Evolutionary conservation across 2,888 invertebrate species (phyloP).

Genomic region (Chloroclystis v-ata): DNA sequence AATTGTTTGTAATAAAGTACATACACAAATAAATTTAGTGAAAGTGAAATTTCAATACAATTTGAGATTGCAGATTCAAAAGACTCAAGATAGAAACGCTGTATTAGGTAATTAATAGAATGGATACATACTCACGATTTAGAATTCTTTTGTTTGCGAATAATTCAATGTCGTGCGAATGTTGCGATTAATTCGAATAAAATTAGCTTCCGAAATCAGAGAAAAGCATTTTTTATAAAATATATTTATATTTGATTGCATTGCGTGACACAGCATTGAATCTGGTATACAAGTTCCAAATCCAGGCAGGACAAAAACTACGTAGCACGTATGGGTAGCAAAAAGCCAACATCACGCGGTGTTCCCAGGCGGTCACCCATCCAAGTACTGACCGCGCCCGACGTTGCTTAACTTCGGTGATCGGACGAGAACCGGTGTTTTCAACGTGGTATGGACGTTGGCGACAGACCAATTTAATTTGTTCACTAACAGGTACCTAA

Average conservation of each 20-base stretch:
- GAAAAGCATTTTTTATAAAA: not conserved
- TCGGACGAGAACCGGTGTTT: conserved; percentile 68
- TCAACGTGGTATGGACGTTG: conserved; percentile 58
- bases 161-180: conserved; percentile 33
- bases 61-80: conserved; percentile 47
- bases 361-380: conserved; percentile 71
- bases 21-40: conserved; percentile 56
- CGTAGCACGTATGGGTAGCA: too few species aligned
- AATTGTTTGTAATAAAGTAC: conserved; percentile 44
- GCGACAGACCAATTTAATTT: too few species aligned
- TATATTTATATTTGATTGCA: not conserved
- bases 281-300: too few species aligned
- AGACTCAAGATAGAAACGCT: conserved; percentile 46
- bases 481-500: too few species aligned
- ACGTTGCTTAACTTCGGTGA: conserved; percentile 75
- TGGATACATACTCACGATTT: conserved; percentile 59
- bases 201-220: conserved; percentile 24
- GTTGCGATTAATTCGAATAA: conserved; percentile 36
- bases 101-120: conserved; percentile 52
- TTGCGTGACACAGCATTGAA: too few species aligned
- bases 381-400: conserved; percentile 74
- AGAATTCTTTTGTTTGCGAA: conserved; percentile 37
- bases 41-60: conserved; percentile 65
- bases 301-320: too few species aligned
- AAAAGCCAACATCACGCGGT: conserved; percentile 34